Evolutionary conservation across 2,888 invertebrate genomes (phyloP).

Genomic region (Tyria jacobaeae): DNA sequence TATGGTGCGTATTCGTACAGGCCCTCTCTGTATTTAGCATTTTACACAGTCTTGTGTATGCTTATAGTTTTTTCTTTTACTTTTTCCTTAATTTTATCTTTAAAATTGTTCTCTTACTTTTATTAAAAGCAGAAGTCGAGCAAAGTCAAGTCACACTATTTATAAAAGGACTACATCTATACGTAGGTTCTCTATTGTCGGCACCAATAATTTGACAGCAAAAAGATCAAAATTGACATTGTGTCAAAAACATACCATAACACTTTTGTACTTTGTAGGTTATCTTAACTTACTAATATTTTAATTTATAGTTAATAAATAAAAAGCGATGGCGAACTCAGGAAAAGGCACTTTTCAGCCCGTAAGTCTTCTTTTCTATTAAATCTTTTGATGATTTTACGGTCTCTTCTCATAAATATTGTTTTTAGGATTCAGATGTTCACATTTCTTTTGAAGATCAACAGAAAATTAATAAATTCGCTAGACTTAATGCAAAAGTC

Average conservation of each 20-base stretch:
- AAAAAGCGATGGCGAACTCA: slow-evolving; percentile 68
- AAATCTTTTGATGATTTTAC: slow-evolving; percentile 31
- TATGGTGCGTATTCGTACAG: no score
- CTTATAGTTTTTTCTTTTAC: no score
- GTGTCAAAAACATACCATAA: neutral
- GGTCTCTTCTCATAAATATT: slow-evolving; percentile 11
- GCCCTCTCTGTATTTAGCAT: no score
- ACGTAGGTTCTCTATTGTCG: no score
- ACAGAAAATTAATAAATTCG: slow-evolving; percentile 98
- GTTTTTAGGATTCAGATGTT: slow-evolving; percentile 93
- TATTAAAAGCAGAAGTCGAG: no score
- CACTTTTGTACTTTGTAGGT: neutral
- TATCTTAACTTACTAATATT: neutral
- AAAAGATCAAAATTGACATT: no score
- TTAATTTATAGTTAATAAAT: neutral
- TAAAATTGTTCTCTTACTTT: no score
- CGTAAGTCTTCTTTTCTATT: slow-evolving; percentile 73
- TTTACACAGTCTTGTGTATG: no score
- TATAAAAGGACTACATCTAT: no score
- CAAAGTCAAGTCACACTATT: no score
- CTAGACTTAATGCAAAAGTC: slow-evolving; percentile 95
- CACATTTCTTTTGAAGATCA: slow-evolving; percentile 99
- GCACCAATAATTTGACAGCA: no score
- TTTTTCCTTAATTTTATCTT: no score
- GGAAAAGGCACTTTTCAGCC: slow-evolving; percentile 91